Conservation (phyloP, 2,797 vertebrate species). For the Bufotes viridis region DNA sequence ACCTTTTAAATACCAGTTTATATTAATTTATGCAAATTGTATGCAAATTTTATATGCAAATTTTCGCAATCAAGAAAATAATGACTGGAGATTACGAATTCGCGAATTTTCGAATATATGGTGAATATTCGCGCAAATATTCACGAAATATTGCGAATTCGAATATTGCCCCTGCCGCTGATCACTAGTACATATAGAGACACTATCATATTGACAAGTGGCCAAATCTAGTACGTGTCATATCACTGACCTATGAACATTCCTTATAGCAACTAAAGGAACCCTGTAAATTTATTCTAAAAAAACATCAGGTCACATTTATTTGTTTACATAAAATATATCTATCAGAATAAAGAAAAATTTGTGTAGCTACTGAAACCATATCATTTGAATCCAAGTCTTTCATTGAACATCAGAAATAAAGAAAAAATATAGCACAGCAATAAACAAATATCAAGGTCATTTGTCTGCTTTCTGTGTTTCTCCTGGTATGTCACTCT, state of each 20-base stretch:
- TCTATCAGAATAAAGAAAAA: neutral
- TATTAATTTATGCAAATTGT: too few species aligned
- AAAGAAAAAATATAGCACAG: conserved; percentile 15
- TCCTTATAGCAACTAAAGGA: neutral
- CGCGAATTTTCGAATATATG: too few species aligned
- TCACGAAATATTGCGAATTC: too few species aligned
- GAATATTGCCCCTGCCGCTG: too few species aligned
- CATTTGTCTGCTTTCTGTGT: conserved; percentile 32
- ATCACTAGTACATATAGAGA: neutral
- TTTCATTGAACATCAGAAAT: neutral
- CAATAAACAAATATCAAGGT: conserved; percentile 42
- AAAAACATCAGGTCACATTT: neutral
- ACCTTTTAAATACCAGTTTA: too few species aligned
- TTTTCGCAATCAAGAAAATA: too few species aligned
- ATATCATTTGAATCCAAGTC: neutral
- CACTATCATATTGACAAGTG: neutral
- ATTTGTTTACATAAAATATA: neutral
- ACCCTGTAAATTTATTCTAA: neutral
- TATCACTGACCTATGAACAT: neutral
- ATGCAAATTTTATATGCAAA: too few species aligned
- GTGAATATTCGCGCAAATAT: too few species aligned
- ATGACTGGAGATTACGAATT: too few species aligned
- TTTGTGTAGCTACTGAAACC: neutral
- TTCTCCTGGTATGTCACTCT: conserved; percentile 32
- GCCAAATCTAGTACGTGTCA: neutral